These are phyloP conservation scores for Ganaspis brasiliensis DNA, from an alignment of 2,888 invertebrate genomes.

Conservation along the genomic window DNA sequence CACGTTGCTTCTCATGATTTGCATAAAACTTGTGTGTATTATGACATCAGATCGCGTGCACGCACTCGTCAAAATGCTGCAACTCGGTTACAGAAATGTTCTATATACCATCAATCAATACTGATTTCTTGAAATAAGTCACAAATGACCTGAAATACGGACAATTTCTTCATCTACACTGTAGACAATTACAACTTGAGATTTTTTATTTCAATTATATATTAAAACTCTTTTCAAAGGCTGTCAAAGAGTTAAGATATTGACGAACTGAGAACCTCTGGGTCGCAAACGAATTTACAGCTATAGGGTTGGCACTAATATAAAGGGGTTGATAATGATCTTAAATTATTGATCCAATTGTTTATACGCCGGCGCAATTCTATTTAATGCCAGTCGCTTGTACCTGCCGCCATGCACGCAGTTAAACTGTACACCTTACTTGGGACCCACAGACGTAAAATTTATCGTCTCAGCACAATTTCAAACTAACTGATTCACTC, in stretches of 20 bases:
- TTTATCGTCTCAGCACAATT: conserved; percentile 76
- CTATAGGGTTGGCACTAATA: conserved; percentile 74
- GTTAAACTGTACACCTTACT: conserved; percentile 62
- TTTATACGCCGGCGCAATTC: conserved; percentile 79
- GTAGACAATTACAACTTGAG: no score
- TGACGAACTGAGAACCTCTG: conserved; percentile 70
- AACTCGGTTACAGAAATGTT: conserved; percentile 72
- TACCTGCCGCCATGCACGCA: conserved; percentile 59
- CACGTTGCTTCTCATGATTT: conserved; percentile 77
- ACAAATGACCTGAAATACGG: no score
- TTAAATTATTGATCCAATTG: conserved; percentile 80
- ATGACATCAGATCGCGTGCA: conserved; percentile 80
- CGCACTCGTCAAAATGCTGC: conserved; percentile 77
- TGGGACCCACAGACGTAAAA: conserved; percentile 68
- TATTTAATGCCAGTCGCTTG: conserved; percentile 73
- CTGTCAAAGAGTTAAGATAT: conserved; percentile 41
- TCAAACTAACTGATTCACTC: conserved; percentile 75
- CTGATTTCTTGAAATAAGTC: no score
- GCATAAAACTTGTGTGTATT: conserved; percentile 75
- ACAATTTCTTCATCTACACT: no score
- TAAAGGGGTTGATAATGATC: conserved; percentile 79
- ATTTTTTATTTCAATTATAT: not conserved
- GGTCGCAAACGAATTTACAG: conserved; percentile 71
- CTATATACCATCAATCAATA: conserved; percentile 71
- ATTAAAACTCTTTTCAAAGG: no score